A percentile compares a stretch with the other conserved stretches of the same genome.
phyloP scores from a whole-genome alignment of 1,140 invertebrate species.

The Trissolcus basalis region DNA sequence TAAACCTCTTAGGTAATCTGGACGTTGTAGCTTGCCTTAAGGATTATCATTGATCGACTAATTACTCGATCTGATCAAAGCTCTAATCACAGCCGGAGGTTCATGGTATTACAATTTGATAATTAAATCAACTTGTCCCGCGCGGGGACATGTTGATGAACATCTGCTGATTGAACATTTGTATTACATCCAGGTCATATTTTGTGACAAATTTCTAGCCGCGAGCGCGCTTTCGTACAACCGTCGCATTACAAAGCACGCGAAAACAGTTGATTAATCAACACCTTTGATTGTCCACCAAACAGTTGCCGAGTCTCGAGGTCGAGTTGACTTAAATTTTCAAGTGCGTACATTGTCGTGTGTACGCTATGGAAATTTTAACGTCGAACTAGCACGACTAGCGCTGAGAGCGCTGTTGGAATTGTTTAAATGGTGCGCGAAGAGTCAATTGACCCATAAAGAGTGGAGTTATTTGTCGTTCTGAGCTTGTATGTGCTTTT shows the following conservation, averaged over 20 bases:
- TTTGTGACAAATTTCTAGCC: no score
- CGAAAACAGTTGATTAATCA: no score
- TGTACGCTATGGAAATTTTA: constrained; percentile 51
- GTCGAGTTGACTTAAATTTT: constrained; percentile 43
- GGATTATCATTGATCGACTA: constrained; percentile 46
- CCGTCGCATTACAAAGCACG: no score
- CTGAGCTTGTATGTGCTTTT: constrained; percentile 45
- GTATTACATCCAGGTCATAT: constrained; percentile 1
- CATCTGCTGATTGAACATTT: constrained; percentile 17
- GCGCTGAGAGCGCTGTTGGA: constrained; percentile 28
- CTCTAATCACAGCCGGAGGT: constrained; percentile 39
- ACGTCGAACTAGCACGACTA: constrained; percentile 17
- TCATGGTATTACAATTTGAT: constrained; percentile 26
- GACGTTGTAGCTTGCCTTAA: constrained; percentile 36
- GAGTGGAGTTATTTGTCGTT: constrained; percentile 47
- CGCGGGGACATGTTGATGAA: no score
- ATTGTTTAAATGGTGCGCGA: constrained; percentile 63
- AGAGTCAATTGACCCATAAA: constrained; percentile 60
- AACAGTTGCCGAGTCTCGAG: constrained; percentile 5
- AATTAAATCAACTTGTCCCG: constrained; percentile 25
- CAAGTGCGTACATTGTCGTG: constrained; percentile 36
- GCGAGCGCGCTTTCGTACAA: no score
- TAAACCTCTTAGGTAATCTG: constrained; percentile 39
- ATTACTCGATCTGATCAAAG: constrained; percentile 51
- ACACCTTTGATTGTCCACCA: no score